Evolutionary conservation across 2,113 vertebrate genomes (phyloP), one percentile per base, ranked within the genome.

Genomic region (Martes martes): DNA sequence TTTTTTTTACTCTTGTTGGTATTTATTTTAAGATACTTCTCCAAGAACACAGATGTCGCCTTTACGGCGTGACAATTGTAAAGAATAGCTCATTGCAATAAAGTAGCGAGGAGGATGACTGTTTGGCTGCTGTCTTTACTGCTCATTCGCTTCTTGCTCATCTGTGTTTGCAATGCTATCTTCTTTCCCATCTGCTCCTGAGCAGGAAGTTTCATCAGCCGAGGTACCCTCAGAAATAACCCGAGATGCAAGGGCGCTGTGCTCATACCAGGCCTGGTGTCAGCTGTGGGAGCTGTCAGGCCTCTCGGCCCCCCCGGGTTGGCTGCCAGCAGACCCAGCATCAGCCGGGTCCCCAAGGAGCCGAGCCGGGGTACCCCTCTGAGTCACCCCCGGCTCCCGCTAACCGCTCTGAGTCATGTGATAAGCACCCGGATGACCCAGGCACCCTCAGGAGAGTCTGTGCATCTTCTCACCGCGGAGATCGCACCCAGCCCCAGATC

Each of bases 261-360:
- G 95, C 97, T 98, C 95, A 95, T 94, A 80, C 89, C 82, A 92
- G 96, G 91, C 76, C 97, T 95, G 86, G 89, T 91, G 88, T 97
- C 97, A 97, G 95, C 97, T 97, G 91, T 57, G 87, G 95, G 95
- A 96, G 91, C 86, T 78, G 74, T 78, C 6, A 26, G 26, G 23
- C 26, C 86, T 63, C 45, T 23, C 24, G 11, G 52, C 6, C 2
- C 82, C 96, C 95, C 89, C 8, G 14, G 91, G 91, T 95, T 95
- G 95, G 84, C 97, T 97, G 67, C 95, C 93, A 84, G 96, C 98
- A 91, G 86, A 97, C 61, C 87, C 84, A 88, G 95, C 96, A 97
- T 96, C 93, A 76, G 95, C 95, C 96, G 71, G 91, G 86, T 98
- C 96, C 96, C 84, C 95, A 80, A 96, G 98, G 97, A 98, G 95